Evolutionary conservation across 2,888 invertebrate genomes (phyloP).

Genomic region (Orchesella flavescens): DNA sequence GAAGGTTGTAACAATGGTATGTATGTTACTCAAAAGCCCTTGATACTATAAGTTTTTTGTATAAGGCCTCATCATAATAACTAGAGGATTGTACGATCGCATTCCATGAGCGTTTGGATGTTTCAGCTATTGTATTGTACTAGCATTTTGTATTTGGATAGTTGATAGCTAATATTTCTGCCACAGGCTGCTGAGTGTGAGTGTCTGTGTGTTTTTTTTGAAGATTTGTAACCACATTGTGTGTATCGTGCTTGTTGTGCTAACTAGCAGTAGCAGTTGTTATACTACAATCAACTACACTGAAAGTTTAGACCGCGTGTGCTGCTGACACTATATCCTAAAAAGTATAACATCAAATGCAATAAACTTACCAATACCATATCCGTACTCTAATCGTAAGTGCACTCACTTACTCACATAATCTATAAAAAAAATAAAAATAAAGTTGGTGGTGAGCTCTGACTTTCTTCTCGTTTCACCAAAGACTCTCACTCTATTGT

Average conservation of each 20-base stretch:
- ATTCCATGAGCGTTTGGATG: conserved; percentile 30
- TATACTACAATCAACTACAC: too few species aligned
- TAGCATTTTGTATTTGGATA: conserved; percentile 18
- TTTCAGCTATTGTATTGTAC: not conserved
- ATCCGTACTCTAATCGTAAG: too few species aligned
- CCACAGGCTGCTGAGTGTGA: conserved; percentile 35
- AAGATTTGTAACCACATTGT: conserved; percentile 46
- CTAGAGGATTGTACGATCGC: not conserved
- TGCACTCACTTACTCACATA: too few species aligned
- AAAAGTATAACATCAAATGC: too few species aligned
- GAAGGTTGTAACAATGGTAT: not conserved
- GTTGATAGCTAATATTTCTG: conserved; percentile 55
- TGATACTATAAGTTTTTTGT: too few species aligned
- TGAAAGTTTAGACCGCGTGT: too few species aligned
- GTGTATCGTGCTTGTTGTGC: not conserved
- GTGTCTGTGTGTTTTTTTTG: conserved; percentile 37
- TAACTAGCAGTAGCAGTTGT: too few species aligned
- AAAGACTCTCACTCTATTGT: not conserved
- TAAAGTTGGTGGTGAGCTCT: not conserved
- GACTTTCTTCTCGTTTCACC: not conserved
- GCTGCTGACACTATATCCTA: too few species aligned
- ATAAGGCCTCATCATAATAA: too few species aligned
- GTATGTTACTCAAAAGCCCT: not conserved
- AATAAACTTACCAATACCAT: too few species aligned
- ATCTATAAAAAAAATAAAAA: too few species aligned